These are phyloP conservation scores for Arctopsyche grandis DNA, from an alignment of 1,140 invertebrate genomes.

Conservation along the genomic window DNA sequence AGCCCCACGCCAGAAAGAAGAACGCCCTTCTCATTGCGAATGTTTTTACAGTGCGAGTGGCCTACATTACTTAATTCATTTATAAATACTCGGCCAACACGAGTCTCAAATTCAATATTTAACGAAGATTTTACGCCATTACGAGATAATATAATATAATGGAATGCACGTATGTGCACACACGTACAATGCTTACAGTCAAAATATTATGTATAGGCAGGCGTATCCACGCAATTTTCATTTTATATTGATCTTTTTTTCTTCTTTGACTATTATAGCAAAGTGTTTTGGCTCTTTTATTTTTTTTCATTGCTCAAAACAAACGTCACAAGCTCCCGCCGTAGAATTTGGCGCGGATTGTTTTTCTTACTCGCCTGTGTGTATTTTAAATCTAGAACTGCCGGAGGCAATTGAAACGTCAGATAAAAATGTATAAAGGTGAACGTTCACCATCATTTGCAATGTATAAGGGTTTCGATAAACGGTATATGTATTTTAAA, in stretches of 20 bases:
- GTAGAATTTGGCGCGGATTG: conserved; percentile 34
- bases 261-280: background rate
- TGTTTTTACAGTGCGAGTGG: conserved; percentile 52
- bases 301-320: conserved; percentile 18
- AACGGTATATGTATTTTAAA: too few species aligned
- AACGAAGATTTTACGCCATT: conserved; percentile 22
- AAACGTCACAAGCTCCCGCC: conserved; percentile 34
- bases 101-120: conserved; percentile 42
- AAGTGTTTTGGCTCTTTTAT: background rate
- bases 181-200: background rate
- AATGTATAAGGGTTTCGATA: too few species aligned
- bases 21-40: conserved; percentile 45
- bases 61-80: conserved; percentile 49
- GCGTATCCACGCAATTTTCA: background rate
- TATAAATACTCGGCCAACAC: conserved; percentile 33
- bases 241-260: background rate
- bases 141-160: background rate
- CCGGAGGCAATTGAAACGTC: conserved; percentile 40
- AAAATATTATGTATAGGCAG: too few species aligned
- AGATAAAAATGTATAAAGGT: conserved; percentile 40
- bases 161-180: background rate
- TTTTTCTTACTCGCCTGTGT: conserved; percentile 46
- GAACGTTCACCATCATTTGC: conserved; percentile 14
- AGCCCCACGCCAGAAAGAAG: conserved; percentile 13
- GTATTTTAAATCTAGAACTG: conserved; percentile 50